Base-by-base conservation (phyloP, 1,140 invertebrate species). In the Zaprionus vittiger region DNA sequence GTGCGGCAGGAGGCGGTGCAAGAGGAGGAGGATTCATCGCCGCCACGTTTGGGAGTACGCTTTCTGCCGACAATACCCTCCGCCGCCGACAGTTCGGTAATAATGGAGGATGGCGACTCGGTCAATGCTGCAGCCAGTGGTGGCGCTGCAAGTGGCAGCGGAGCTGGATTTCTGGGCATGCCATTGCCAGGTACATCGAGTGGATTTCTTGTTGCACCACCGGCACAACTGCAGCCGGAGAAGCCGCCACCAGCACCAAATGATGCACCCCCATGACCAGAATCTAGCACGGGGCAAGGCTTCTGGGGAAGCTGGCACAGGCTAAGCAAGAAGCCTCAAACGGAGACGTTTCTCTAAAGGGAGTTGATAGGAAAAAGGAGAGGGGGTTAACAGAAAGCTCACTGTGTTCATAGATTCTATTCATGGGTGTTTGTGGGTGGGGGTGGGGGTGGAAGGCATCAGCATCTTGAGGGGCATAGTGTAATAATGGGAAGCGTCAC, bases 1-100 rank as follows among this genome's bases (percentile, higher is more conserved):
- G 96, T 96, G 1, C 94, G 97, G 6, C 96, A 97, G 91, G 94
- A 95, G 66, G 96, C 96, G 2, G 94, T 97, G 49, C 95, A 95
- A 71, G 96, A 96, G 68, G 95, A 95, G 74, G 83, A 91, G 72
- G 96, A 96, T 84, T 95, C 95, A 1, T 95, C 95, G 17, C 95
- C 96, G 0, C 86, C 94, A 44, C 93, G 94, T 93, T 92, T 95
- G 62, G 94, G 95, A 73, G 95, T 96, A 64, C 93, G 96, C 24
- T 95, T 96, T 77, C 93, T 96, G 54, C 95, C 96, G 56, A 97
- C 96, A 9, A 97, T 97, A 92, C 96, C 96, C 5, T 97, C 97
- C 3, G 96, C 96, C 2, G 96, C 96, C 5, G 96, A 97, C 93
- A 96, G 95, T 56, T 97, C 96, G 79, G 94, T 96, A 84, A 95